These are phyloP conservation scores for Sciurus vulgaris DNA, from an alignment of 2,797 vertebrate genomes.

Conservation along the genomic window DNA sequence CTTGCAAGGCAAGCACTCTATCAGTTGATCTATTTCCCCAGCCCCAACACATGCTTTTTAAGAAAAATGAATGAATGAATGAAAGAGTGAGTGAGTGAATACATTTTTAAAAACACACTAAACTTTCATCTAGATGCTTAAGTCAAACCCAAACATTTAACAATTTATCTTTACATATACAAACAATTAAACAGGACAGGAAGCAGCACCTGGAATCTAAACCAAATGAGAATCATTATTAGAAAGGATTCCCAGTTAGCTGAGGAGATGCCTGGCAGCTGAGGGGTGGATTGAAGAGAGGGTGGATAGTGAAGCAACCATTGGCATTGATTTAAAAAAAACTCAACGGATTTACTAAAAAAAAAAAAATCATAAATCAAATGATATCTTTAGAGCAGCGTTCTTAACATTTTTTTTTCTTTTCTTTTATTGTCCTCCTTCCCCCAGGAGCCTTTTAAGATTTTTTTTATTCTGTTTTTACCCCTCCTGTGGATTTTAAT, in stretches of 20 bases:
- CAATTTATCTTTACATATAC: not conserved
- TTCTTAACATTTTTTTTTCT: constrained; percentile 34
- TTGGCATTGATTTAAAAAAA: not conserved
- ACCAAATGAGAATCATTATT: not conserved
- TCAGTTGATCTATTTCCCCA: no score
- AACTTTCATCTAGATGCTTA: constrained; percentile 15
- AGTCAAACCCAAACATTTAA: constrained; percentile 23
- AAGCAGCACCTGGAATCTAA: not conserved
- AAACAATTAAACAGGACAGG: not conserved
- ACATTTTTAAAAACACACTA: not conserved
- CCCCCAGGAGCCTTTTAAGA: not conserved
- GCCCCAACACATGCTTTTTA: not conserved
- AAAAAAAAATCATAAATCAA: not conserved
- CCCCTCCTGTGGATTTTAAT: not conserved
- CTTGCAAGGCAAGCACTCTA: no score
- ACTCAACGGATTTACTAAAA: not conserved
- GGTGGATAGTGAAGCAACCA: not conserved
- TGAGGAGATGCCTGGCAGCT: not conserved
- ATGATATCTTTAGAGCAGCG: not conserved
- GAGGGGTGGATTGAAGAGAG: not conserved
- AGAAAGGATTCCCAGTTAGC: not conserved
- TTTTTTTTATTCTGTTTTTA: not conserved
- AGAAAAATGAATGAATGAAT: not conserved
- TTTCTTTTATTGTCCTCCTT: not conserved
- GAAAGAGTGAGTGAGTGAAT: not conserved